Percentiles rank a stretch among this genome's conserved stretches.
These are phyloP conservation scores for Petrolisthes manimaculis DNA, from an alignment of 2,888 invertebrate genomes.

Conservation along the genomic window DNA sequence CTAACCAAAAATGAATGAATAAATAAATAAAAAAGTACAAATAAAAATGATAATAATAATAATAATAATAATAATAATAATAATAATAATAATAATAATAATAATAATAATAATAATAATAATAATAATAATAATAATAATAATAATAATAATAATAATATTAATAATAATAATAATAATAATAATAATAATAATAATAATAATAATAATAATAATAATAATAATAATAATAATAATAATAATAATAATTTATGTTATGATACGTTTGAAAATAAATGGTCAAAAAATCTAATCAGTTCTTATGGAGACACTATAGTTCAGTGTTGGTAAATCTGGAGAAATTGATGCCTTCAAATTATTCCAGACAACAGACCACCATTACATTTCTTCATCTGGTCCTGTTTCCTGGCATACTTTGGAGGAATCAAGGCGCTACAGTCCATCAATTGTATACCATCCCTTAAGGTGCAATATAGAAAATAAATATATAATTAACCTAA, in stretches of 20 bases:
- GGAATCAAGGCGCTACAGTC: too few relatives aligned
- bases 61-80: not conserved
- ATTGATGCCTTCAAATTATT: too few relatives aligned
- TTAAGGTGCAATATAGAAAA: too few relatives aligned
- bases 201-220: not conserved
- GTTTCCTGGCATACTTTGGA: too few relatives aligned
- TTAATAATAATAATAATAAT: not conserved
- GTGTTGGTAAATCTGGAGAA: too few relatives aligned
- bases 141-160: not conserved
- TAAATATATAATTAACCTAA: too few relatives aligned
- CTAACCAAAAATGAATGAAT: too few relatives aligned
- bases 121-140: not conserved
- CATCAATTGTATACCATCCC: too few relatives aligned
- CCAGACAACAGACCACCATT: too few relatives aligned
- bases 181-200: not conserved
- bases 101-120: slow-evolving; percentile 7
- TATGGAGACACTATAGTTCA: too few relatives aligned
- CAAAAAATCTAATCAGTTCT: not conserved
- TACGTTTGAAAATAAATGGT: not conserved
- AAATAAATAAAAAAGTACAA: not conserved
- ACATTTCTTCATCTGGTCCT: too few relatives aligned
- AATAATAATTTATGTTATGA: not conserved
- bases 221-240: slow-evolving; percentile 8
- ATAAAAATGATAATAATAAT: not conserved
- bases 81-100: not conserved